Conservation (phyloP, 2,797 vertebrate species). For the Xyrichtys novacula region DNA sequence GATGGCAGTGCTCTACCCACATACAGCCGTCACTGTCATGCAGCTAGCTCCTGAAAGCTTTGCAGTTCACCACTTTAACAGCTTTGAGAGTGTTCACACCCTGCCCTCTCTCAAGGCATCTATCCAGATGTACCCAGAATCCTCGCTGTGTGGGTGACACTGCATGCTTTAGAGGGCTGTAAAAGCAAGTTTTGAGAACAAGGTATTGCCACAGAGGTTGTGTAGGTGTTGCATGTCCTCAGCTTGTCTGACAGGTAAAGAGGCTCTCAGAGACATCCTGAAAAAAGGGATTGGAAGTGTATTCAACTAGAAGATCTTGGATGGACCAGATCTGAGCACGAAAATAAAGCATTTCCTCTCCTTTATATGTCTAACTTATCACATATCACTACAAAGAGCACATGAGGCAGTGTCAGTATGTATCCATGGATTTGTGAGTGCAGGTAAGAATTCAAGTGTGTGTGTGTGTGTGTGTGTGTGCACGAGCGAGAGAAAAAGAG, state of each 20-base stretch:
- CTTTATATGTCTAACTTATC: conserved; percentile 50
- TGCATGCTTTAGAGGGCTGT: conserved; percentile 45
- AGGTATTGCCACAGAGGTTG: conserved; percentile 40
- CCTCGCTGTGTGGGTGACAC: conserved; percentile 41
- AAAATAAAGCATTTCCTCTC: conserved; percentile 28
- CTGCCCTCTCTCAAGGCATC: conserved; percentile 60
- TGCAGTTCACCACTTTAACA: conserved; percentile 62
- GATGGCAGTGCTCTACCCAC: conserved; percentile 64
- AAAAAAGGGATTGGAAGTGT: conserved; percentile 30
- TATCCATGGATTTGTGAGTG: neutral
- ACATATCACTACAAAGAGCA: conserved; percentile 58
- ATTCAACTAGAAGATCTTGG: conserved; percentile 37
- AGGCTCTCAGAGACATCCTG: conserved; percentile 1
- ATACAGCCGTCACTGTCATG: conserved; percentile 66
- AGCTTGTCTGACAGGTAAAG: conserved; percentile 45
- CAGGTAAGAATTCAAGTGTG: conserved; percentile 17
- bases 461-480: conserved; percentile 19
- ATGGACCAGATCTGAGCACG: conserved; percentile 22
- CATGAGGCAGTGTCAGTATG: conserved; percentile 55
- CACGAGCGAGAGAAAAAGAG: neutral
- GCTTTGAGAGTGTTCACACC: conserved; percentile 61
- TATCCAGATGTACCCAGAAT: conserved; percentile 52
- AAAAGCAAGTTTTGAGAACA: conserved; percentile 53
- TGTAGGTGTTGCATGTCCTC: conserved; percentile 39
- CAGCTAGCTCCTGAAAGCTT: conserved; percentile 64